Conservation (phyloP, 2,888 invertebrate species). For the Miltochrista miniata region DNA sequence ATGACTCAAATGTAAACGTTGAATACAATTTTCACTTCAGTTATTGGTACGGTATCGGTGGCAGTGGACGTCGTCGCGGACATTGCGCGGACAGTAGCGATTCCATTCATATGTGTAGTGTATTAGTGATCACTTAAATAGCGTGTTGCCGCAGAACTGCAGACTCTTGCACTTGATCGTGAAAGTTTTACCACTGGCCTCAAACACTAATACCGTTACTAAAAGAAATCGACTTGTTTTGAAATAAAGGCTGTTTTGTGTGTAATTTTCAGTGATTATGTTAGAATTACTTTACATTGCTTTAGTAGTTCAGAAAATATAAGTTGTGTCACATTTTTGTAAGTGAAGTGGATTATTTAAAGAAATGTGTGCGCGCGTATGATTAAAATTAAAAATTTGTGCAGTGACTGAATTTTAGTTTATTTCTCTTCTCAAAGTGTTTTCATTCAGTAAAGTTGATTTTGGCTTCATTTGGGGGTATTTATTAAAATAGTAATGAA, state of each 20-base stretch:
- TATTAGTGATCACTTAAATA: slow-evolving; percentile 59
- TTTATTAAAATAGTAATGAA: neutral
- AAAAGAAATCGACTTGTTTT: slow-evolving; percentile 66
- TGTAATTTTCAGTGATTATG: slow-evolving; percentile 45
- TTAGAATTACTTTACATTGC: slow-evolving; percentile 30
- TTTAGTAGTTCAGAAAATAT: too few relatives aligned
- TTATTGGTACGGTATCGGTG: slow-evolving; percentile 65
- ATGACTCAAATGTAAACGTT: slow-evolving; percentile 29
- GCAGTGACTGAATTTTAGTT: slow-evolving; percentile 5
- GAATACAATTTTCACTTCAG: slow-evolving; percentile 51
- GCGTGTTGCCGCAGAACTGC: slow-evolving; percentile 60
- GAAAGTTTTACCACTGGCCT: slow-evolving; percentile 79
- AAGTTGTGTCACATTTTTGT: slow-evolving; percentile 10
- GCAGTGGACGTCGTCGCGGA: slow-evolving; percentile 59
- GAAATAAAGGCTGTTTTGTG: slow-evolving; percentile 52
- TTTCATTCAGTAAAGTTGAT: too few relatives aligned
- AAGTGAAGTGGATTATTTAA: slow-evolving; percentile 13
- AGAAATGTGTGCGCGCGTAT: slow-evolving; percentile 18
- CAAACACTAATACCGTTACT: slow-evolving; percentile 73
- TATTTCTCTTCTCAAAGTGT: too few relatives aligned
- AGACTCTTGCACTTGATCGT: slow-evolving; percentile 75
- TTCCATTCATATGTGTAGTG: slow-evolving; percentile 49
- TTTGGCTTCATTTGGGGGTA: slow-evolving; percentile 1
- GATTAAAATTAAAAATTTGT: slow-evolving; percentile 11
- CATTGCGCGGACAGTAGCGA: slow-evolving; percentile 43